Percentiles rank a stretch among this genome's conserved stretches.
These are phyloP conservation scores for Orgyia antiqua DNA, from an alignment of 2,888 invertebrate species.

Conservation along the genomic window DNA sequence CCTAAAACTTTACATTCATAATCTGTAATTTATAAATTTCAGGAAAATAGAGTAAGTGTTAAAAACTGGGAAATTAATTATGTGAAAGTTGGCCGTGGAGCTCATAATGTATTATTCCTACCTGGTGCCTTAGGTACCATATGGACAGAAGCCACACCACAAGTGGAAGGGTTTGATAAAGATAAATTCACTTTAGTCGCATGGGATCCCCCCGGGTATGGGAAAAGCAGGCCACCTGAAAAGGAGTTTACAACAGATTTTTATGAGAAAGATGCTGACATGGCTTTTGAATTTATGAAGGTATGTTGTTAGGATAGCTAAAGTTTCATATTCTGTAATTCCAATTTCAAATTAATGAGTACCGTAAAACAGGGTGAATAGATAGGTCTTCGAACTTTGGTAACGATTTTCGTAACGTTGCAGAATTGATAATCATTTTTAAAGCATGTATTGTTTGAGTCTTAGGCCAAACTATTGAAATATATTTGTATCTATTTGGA, in stretches of 20 bases:
- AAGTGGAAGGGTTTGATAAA: conserved; percentile 81
- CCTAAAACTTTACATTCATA: too few relatives aligned
- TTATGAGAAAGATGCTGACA: conserved; percentile 85
- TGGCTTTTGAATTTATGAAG: conserved; percentile 85
- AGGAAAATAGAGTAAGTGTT: conserved; percentile 82
- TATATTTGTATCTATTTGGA: too few relatives aligned
- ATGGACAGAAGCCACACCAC: conserved; percentile 90
- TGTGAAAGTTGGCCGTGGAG: conserved; percentile 79
- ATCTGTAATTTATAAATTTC: conserved; percentile 31
- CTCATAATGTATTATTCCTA: conserved; percentile 81
- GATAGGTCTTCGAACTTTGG: background rate
- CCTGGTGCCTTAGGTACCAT: conserved; percentile 90
- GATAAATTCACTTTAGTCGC: conserved; percentile 81
- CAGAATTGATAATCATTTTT: background rate
- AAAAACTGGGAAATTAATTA: conserved; percentile 77
- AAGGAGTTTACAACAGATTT: conserved; percentile 84
- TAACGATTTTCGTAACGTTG: too few relatives aligned
- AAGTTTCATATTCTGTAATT: too few relatives aligned
- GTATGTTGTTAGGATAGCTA: conserved; percentile 44
- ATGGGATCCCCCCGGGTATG: conserved; percentile 94
- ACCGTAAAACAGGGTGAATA: too few relatives aligned
- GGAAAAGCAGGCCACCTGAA: conserved; percentile 87
- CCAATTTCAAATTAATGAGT: too few relatives aligned
- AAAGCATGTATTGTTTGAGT: too few relatives aligned
- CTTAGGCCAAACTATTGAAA: too few relatives aligned